Conservation (phyloP, 2,888 invertebrate species). For the Rhagophthalmus giganteus region DNA sequence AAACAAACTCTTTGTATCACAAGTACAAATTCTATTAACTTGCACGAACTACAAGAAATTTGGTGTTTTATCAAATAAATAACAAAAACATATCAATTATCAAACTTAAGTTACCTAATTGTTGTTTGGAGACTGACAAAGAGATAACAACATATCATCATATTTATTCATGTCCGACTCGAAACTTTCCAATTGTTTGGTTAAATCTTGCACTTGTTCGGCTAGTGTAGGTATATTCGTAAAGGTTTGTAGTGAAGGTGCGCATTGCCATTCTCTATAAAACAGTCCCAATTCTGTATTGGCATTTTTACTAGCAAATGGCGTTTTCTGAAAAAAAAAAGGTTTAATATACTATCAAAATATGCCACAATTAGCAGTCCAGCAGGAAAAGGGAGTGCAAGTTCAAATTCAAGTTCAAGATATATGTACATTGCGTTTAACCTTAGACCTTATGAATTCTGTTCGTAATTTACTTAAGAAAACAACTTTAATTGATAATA, state of each 20-base stretch:
- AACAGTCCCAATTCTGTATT: conserved; percentile 77
- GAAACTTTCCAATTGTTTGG: conserved; percentile 71
- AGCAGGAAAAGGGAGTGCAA: too few species aligned
- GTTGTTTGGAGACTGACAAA: conserved; percentile 68
- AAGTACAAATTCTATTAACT: conserved; percentile 30
- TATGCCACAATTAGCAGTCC: too few species aligned
- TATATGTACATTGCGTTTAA: too few species aligned
- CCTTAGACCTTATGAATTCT: too few species aligned
- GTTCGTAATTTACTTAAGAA: too few species aligned
- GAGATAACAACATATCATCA: conserved; percentile 73
- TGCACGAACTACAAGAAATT: conserved; percentile 27
- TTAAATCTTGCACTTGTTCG: conserved; percentile 64
- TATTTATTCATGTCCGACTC: conserved; percentile 76
- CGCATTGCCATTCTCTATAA: conserved; percentile 78
- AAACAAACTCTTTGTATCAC: conserved; percentile 23
- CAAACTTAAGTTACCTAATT: conserved; percentile 20
- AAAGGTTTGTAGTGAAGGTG: conserved; percentile 54
- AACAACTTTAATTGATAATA: too few species aligned
- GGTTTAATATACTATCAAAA: too few species aligned
- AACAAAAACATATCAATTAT: conserved; percentile 5
- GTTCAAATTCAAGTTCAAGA: too few species aligned
- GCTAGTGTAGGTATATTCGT: conserved; percentile 57
- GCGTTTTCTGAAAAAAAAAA: conserved; percentile 68
- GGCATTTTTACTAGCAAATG: conserved; percentile 73
- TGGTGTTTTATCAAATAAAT: conserved; percentile 16